Base-by-base conservation (phyloP, 2,888 invertebrate species). In the Perdita meconis region DNA sequence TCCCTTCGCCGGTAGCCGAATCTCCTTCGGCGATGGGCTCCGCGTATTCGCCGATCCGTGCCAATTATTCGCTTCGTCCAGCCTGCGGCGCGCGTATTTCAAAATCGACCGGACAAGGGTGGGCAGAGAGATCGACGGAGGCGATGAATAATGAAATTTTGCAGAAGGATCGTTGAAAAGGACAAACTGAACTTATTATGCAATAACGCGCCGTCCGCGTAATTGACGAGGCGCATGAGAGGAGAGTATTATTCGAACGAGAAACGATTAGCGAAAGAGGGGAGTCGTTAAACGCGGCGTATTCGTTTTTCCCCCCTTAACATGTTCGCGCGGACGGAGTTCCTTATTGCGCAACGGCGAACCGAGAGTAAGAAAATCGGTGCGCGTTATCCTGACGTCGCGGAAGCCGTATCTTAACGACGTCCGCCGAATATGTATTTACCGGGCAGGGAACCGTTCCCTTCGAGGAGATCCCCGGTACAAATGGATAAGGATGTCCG, bases 31-130 rank as follows among this genome's bases (percentile, higher is more conserved):
- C 56, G 60, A 70, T 53, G 26, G 40, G n/a, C n/a, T 64, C 47
- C 56, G 63, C 26, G 53, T 56, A 67, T 74, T 79, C 63, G 42
- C 47, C 36, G 67, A 61, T 67, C 65, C 65, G 24, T 57, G 65
- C 47, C 61, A 74, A 69, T 74, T 22, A 47, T 47, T 47, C 19
- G 19, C 44, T 16, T 2, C 19, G 12, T 47, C 22, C 47, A 47
- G 22, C 47, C 47, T 19, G 19, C 3, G 22, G 47, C n/a, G 19
- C 10, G 12, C 47, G 47, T 8, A 19, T 19, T 19, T 16, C 8
- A 19, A 19, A 47, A 19, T 19, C 22, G 19, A 16, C 10, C 22
- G 10, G 10, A 19, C 22, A 19, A 10, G 12, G 47, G 16, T 10
- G 10, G 10, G 22, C 22, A 19, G 22, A 3, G 47, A 19, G 22